Evolutionary conservation across 2,113 vertebrate species (phyloP).

Genomic region (Edolisoma coerulescens): DNA sequence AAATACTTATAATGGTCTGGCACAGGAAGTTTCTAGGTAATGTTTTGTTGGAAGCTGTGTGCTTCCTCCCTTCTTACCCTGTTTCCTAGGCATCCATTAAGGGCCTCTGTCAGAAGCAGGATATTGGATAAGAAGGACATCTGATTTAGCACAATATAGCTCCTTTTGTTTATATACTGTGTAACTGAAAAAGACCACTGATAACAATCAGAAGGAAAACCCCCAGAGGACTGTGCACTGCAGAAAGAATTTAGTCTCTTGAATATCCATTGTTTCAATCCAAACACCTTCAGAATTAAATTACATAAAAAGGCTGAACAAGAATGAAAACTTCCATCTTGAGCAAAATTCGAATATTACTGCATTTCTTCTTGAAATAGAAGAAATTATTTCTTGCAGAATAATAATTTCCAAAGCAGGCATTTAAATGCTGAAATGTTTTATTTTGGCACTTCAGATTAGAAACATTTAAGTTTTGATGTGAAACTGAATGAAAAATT

Average conservation of each 20-base stretch:
- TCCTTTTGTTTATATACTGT: not conserved
- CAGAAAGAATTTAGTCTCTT: not conserved
- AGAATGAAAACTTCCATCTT: not conserved
- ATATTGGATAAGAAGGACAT: conserved; percentile 11
- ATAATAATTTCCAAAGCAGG: not conserved
- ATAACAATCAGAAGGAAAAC: conserved; percentile 34
- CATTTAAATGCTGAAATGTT: not conserved
- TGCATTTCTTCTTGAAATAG: not conserved
- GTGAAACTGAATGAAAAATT: not conserved
- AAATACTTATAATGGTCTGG: not conserved
- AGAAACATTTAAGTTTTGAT: not conserved
- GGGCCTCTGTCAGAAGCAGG: not conserved
- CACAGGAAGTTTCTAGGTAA: conserved; percentile 40
- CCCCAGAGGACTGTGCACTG: not conserved
- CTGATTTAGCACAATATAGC: conserved; percentile 23
- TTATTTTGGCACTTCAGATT: not conserved
- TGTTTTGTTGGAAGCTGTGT: conserved; percentile 12
- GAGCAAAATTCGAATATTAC: not conserved
- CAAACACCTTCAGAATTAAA: not conserved
- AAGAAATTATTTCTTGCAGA: not conserved
- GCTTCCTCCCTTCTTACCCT: not conserved
- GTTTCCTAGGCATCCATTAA: conserved; percentile 16
- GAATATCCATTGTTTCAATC: conserved; percentile 23
- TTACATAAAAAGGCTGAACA: not conserved
- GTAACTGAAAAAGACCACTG: conserved; percentile 6